phyloP scores from a whole-genome alignment of 2,113 vertebrate species.

The Microtus oregoni region DNA sequence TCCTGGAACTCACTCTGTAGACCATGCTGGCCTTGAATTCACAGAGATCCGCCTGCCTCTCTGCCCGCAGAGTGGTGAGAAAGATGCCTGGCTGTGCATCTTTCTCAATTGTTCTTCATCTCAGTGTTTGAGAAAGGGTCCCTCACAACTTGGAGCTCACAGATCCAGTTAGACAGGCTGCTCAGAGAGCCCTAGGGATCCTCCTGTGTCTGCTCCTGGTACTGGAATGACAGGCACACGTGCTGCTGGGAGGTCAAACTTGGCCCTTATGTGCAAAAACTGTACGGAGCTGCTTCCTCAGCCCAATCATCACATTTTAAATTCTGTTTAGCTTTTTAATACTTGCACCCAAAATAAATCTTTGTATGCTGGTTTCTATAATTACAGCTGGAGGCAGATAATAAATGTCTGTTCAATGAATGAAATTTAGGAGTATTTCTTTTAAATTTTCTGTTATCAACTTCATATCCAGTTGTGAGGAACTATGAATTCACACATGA shows the following conservation, averaged over 20 bases:
- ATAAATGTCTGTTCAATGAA: background rate
- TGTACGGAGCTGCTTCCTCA: background rate
- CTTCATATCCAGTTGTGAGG: background rate
- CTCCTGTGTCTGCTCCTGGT: background rate
- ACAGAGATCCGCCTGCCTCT: background rate
- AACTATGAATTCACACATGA: conserved; percentile 9
- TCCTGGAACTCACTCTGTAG: background rate
- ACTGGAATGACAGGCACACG: background rate
- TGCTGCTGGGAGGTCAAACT: background rate
- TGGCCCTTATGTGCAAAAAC: too few species aligned
- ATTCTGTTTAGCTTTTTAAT: conserved; percentile 50
- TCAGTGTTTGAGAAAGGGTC: background rate
- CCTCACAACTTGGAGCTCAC: background rate
- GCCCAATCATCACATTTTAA: background rate
- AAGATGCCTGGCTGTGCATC: background rate
- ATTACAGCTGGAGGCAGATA: background rate
- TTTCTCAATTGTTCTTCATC: background rate
- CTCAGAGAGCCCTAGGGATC: background rate
- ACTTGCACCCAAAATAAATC: conserved; percentile 1
- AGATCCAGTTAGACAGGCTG: background rate
- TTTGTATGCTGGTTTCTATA: conserved; percentile 3
- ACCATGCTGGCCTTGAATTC: background rate
- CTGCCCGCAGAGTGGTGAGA: background rate
- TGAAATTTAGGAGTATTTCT: background rate
- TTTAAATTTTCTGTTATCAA: conserved; percentile 12